Base-by-base conservation (phyloP, 2,888 invertebrate genomes). In the Teleiodes luculella region DNA sequence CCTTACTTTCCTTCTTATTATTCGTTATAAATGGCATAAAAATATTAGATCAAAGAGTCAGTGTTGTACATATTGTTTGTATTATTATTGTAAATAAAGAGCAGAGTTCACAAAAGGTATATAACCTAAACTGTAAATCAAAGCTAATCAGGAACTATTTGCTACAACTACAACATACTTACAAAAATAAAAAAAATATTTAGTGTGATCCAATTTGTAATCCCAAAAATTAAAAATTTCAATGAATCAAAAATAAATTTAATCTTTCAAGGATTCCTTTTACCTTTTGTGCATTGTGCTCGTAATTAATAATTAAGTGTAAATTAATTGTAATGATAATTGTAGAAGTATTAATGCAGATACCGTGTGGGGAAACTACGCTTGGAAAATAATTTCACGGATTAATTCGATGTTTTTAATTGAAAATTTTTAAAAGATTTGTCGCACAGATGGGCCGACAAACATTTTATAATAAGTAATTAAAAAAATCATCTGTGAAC, bases 361-460 rank as follows among this genome's bases (percentile, higher is more conserved):
- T 73, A 86, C 80, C 80, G 86, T 86, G 85, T 87, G 88, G 88
- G 88, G 88, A 89, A 89, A 89, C 88, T 89, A 89, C 88, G 88
- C 88, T 89, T 89, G 81, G 81, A 83, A 76, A 78, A 80, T 81
- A 77, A 80, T 79, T 86, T 83, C 81, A 81, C 80, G 78, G 68
- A 77, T 78, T 72, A 69, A 85, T 78, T 82, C 72, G 83, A 80
- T 83, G 83, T 86, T 70, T 78, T 75, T 79, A 80, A 83, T 76
- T 76, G 62, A 56, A 53, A 53, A 52, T 47, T 30, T 43, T 24
- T 13, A 20, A 20, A 18, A 41, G n/a, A 18, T 20, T 4, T 18
- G 39, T 18, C 18, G 18, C 39, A 18, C 39, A 41, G 11, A 11
- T 41, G 39, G 39, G 11, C 11, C 16, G 39, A n/a, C n/a, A n/a